These are phyloP conservation scores for Drosophila engyochracea DNA, from an alignment of 2,888 invertebrate genomes.

Conservation along the genomic window DNA sequence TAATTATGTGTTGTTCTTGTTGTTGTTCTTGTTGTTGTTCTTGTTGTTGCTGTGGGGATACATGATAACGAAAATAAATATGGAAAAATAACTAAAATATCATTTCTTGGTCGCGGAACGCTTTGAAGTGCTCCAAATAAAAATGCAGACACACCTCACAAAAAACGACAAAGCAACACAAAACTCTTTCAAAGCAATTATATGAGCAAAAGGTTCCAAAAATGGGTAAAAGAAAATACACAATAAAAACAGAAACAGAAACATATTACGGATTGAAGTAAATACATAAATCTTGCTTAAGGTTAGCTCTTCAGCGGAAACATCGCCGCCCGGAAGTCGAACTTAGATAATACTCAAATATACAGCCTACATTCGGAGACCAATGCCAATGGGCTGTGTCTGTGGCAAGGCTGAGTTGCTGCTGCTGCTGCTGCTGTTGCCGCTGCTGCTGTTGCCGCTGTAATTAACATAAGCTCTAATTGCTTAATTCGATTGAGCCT, in stretches of 20 bases:
- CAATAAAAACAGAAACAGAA: conserved; percentile 29
- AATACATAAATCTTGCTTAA: conserved; percentile 74
- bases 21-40: conserved; percentile 29
- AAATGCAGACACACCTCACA: conserved; percentile 76
- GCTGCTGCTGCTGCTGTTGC: background rate
- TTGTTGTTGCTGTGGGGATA: conserved; percentile 18
- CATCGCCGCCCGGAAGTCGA: conserved; percentile 62
- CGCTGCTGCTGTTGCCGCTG: background rate
- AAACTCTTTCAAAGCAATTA: conserved; percentile 69
- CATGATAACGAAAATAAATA: conserved; percentile 72
- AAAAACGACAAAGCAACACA: conserved; percentile 4
- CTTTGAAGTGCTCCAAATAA: conserved; percentile 81
- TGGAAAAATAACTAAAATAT: conserved; percentile 78
- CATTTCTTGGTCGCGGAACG: conserved; percentile 63
- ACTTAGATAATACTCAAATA: conserved; percentile 42
- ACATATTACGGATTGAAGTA: conserved; percentile 72
- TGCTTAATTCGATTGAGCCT: conserved; percentile 57
- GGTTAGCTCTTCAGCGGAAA: conserved; percentile 41
- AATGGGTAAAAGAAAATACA: conserved; percentile 13
- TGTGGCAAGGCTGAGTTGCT: background rate
- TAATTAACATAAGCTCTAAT: conserved; percentile 70
- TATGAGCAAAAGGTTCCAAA: conserved; percentile 51
- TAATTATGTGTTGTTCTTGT: conserved; percentile 67
- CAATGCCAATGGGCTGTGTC: background rate
- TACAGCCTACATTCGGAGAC: background rate